Conservation (phyloP, 2,888 invertebrate species). For the Lasioglossum lativentre region DNA sequence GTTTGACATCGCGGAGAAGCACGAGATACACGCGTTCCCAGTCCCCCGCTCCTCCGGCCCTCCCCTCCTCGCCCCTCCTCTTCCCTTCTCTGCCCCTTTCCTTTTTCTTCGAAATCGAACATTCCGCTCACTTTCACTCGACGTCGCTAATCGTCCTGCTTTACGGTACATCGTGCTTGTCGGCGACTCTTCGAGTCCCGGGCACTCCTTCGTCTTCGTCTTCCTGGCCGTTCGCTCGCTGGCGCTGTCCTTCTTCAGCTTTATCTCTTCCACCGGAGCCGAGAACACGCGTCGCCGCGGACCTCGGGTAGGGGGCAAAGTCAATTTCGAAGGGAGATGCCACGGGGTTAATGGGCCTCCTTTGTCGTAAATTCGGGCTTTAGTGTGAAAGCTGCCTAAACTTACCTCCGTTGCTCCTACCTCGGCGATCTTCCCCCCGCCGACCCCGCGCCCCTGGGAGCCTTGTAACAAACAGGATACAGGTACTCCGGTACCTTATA, state of each 20-base stretch:
- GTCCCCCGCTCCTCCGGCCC: background rate
- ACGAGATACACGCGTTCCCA: slow-evolving; percentile 34
- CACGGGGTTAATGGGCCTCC: slow-evolving; percentile 71
- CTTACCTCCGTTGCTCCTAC: slow-evolving; percentile 53
- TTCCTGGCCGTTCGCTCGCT: background rate
- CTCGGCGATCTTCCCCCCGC: slow-evolving; percentile 21
- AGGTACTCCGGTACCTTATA: slow-evolving; percentile 71
- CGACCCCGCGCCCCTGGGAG: slow-evolving; percentile 54
- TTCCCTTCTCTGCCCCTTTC: no score
- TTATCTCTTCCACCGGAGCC: slow-evolving; percentile 20
- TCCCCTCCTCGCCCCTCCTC: background rate
- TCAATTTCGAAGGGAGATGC: slow-evolving; percentile 70
- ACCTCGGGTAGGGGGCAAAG: slow-evolving; percentile 66
- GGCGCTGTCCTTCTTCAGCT: background rate
- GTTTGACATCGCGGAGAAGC: slow-evolving; percentile 29
- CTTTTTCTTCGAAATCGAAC: slow-evolving; percentile 39
- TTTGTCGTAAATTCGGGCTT: slow-evolving; percentile 76
- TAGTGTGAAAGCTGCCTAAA: slow-evolving; percentile 70
- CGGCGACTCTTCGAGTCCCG: slow-evolving; percentile 14
- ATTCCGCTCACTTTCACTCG: slow-evolving; percentile 40
- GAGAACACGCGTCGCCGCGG: slow-evolving; percentile 64
- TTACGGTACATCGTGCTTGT: slow-evolving; percentile 56
- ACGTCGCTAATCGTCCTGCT: slow-evolving; percentile 61
- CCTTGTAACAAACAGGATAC: slow-evolving; percentile 78
- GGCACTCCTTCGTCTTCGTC: background rate